Evolutionary conservation across 2,113 vertebrate genomes (phyloP), one percentile per base, ranked within the genome.

Genomic region (Patagioenas fasciata): DNA sequence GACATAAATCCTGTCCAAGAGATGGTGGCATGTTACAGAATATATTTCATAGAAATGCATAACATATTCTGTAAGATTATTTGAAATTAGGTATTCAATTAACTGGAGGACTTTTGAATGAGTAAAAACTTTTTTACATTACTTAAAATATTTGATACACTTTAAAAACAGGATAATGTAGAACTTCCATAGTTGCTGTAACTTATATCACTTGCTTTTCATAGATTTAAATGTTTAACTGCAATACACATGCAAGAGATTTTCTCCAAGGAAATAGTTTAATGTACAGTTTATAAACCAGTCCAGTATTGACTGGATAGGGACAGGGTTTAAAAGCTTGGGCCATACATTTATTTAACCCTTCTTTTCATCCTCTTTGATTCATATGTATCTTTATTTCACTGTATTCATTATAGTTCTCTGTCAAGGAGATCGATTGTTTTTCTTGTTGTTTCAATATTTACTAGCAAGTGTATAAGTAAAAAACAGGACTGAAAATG

Each of bases 191-290:
- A 20, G 4, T 15, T 51, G 3, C 3, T 56, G 8, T 50, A 44
- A 75, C 3, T 65, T 62, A 40, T 5, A 67, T 34, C 14, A 38
- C 34, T 60, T 77, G 2, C 2, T 89, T 10, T 64, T 70, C 17
- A 19, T 20, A 73, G 15, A 42, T 54, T 54, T 51, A n/a, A 83
- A 69, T 34, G 2, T 50, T 71, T 77, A 70, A 69, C 13, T 65
- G 6, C 5, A 54, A 51, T 6, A 61, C 16, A 58, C 0, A 38
- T 44, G 7, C 2, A 44, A 47, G 2, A 3, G 0, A 13, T 72
- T 88, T 83, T 50, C 17, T 25, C 15, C 67, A 70, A 62, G 28
- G 15, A 66, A 80, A 47, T 13, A 31, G 2, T n/a, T 80, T 10
- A 80, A 24, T 42, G 3, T 2, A 32, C 5, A 36, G 3, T 64